phyloP scores from a whole-genome alignment of 2,797 vertebrate genomes.

The Typhlichthys eigenmanni region DNA sequence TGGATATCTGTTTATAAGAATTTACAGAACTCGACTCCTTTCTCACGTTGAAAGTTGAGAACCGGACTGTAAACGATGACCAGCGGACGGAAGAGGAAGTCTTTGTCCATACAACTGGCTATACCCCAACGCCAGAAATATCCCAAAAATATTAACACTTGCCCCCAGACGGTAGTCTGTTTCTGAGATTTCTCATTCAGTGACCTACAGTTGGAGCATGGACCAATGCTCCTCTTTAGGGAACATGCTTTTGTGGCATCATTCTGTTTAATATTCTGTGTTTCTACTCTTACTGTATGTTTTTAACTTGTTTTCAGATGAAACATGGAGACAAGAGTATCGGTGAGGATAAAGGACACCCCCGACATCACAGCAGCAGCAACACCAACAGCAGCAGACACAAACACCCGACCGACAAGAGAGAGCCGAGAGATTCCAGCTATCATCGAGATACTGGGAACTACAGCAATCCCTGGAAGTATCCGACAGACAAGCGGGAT shows the following conservation, averaged over 20 bases:
- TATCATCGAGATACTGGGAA: slow-evolving; percentile 1
- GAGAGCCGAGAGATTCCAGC: slow-evolving; percentile 11
- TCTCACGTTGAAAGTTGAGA: too few species aligned
- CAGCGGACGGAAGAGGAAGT: too few species aligned
- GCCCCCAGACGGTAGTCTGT: too few species aligned
- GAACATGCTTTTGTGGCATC: neutral
- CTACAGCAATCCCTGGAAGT: slow-evolving; percentile 10
- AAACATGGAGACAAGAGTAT: slow-evolving; percentile 24
- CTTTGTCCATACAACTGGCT: too few species aligned
- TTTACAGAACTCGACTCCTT: too few species aligned
- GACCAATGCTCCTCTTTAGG: too few species aligned
- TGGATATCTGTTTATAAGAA: too few species aligned
- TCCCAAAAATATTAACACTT: too few species aligned
- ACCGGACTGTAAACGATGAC: too few species aligned
- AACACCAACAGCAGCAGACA: slow-evolving; percentile 8
- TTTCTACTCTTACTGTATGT: neutral
- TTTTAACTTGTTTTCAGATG: slow-evolving; percentile 21
- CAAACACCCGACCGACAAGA: slow-evolving; percentile 20
- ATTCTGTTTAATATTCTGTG: neutral
- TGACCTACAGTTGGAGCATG: too few species aligned
- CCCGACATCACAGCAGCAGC: neutral
- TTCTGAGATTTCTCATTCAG: too few species aligned
- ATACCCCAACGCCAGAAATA: too few species aligned
- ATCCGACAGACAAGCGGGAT: slow-evolving; percentile 12
- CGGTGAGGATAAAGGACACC: slow-evolving; percentile 26